Evolutionary conservation across 2,797 vertebrate genomes (phyloP).

Genomic region (Enteromius afrohamiltoni): DNA sequence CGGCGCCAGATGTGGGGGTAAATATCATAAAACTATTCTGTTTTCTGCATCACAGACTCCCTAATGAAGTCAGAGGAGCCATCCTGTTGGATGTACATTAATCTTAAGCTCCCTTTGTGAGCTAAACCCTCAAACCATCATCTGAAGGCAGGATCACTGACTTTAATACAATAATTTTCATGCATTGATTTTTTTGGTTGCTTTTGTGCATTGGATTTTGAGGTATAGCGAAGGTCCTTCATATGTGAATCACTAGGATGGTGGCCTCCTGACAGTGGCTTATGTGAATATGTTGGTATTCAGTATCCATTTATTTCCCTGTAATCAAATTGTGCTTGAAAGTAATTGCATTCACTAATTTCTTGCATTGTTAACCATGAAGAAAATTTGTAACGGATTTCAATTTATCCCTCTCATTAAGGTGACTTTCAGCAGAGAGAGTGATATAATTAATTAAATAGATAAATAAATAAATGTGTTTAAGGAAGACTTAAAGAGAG

Average conservation of each 20-base stretch:
- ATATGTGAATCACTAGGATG: constrained; percentile 3
- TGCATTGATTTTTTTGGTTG: constrained; percentile 16
- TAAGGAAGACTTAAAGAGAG: constrained; percentile 9
- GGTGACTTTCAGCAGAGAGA: neutral
- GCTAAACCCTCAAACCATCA: constrained; percentile 14
- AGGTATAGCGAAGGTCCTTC: constrained; percentile 35
- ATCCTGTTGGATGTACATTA: constrained; percentile 46
- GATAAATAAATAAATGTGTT: neutral
- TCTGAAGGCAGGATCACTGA: constrained; percentile 10
- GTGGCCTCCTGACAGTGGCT: constrained; percentile 4
- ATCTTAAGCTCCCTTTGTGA: constrained; percentile 38
- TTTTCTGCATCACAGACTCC: constrained; percentile 50
- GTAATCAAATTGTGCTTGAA: constrained; percentile 39
- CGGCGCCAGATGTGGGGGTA: constrained; percentile 68
- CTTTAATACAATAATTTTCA: constrained; percentile 1
- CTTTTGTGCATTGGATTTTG: constrained; percentile 2
- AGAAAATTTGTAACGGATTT: constrained; percentile 32
- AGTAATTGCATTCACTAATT: constrained; percentile 32
- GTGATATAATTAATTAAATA: constrained; percentile 33
- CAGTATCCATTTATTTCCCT: constrained; percentile 35
- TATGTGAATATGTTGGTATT: constrained; percentile 12
- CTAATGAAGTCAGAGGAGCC: constrained; percentile 49
- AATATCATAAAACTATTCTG: constrained; percentile 62
- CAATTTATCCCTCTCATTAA: constrained; percentile 42
- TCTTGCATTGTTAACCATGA: constrained; percentile 40